Evolutionary conservation across 2,113 vertebrate species (phyloP).

Genomic region (Prunella fulvescens): DNA sequence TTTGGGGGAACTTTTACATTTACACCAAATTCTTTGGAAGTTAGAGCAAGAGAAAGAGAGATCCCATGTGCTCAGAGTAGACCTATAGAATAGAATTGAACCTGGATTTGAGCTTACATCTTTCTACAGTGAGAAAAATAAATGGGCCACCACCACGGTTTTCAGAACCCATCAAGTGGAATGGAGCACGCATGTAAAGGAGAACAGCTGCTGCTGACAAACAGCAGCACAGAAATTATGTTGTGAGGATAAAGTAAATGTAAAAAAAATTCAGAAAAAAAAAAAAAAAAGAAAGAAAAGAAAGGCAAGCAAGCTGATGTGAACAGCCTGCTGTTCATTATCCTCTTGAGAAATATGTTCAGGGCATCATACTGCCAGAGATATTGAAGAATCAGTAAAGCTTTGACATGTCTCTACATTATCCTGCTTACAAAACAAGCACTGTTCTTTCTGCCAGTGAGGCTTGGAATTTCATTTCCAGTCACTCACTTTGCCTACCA

Average conservation of each 20-base stretch:
- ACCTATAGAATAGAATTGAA: background rate
- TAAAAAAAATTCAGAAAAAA: background rate
- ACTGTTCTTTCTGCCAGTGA: background rate
- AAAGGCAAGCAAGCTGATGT: background rate
- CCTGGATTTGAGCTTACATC: background rate
- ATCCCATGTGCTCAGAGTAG: background rate
- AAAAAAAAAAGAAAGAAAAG: too few relatives aligned
- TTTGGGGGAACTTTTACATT: background rate
- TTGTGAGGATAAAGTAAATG: background rate
- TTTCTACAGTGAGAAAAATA: background rate
- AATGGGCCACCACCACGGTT: background rate
- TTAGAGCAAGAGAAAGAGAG: background rate
- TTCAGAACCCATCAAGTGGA: background rate
- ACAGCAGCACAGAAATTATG: background rate
- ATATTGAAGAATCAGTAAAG: constrained; percentile 31
- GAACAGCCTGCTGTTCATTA: background rate
- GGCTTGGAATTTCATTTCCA: background rate
- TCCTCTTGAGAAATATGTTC: constrained; percentile 7
- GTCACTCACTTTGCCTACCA: background rate
- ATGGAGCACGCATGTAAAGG: background rate
- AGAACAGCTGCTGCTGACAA: background rate
- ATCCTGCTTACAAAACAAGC: background rate
- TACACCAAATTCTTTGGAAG: background rate
- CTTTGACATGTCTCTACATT: background rate
- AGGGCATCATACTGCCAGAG: background rate